Evolutionary conservation across 2,797 vertebrate species (phyloP).

Genomic region (Enteromius paludinosus): DNA sequence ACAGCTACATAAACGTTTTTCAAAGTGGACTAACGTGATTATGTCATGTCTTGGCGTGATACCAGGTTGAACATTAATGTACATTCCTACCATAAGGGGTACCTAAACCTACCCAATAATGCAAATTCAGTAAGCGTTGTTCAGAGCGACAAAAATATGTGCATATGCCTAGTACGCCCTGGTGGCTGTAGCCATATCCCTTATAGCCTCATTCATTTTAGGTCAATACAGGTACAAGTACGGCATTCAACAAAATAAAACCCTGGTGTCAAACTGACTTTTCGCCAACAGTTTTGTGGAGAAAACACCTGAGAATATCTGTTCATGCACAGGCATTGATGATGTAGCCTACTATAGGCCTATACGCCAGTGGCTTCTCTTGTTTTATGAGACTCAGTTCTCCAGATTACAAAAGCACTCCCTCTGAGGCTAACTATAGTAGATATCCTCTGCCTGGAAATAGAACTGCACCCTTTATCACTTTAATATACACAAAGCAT

Average conservation of each 20-base stretch:
- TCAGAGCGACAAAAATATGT: neutral
- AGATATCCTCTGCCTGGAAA: conserved; percentile 15
- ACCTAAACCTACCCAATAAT: too few species aligned
- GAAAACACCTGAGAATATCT: neutral
- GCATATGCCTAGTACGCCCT: neutral
- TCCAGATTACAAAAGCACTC: conserved; percentile 40
- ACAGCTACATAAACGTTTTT: too few species aligned
- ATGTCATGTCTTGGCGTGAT: too few species aligned
- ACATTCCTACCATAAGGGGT: too few species aligned
- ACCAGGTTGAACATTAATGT: too few species aligned
- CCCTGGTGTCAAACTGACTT: neutral
- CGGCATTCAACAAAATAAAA: neutral
- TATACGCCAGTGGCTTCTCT: conserved; percentile 23
- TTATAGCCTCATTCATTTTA: neutral
- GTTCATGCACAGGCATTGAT: conserved; percentile 29
- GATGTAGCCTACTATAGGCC: neutral
- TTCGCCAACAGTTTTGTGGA: neutral
- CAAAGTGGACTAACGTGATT: too few species aligned
- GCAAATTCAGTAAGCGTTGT: neutral
- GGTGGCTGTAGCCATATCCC: too few species aligned
- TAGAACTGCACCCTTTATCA: conserved; percentile 9
- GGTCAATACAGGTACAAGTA: neutral
- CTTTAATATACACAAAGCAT: conserved; percentile 45
- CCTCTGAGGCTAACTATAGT: conserved; percentile 43
- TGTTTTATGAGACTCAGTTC: conserved; percentile 31